Base-by-base conservation (phyloP, 2,888 invertebrate species). In the Platypus cylindrus region DNA sequence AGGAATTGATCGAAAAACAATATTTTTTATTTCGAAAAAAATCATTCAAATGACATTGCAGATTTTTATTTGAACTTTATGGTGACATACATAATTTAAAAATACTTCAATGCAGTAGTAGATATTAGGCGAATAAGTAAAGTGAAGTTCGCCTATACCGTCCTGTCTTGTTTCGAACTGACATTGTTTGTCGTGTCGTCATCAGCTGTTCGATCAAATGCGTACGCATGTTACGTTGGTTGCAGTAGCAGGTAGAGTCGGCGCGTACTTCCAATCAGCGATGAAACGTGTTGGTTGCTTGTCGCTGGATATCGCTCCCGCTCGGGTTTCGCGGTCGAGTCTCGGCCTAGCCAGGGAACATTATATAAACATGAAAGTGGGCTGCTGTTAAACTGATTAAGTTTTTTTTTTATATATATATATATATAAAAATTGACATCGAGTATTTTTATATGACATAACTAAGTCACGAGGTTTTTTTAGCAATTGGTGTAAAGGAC, bases 361-460 rank as follows among this genome's bases (percentile, higher is more conserved):
- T 51, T 52, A 53, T 52, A 52, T 53, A 52, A 54, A 55, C 52
- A 53, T 53, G 49, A 55, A 55, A 56, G 55, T 55, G 50, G 51
- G 51, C 51, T 52, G 53, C 48, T 53, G 53, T 56, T 55, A 55
- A 54, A 54, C 52, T 55, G 55, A 55, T 54, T 54, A 54, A 55
- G 55, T 52, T 53, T 50, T 45, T 49, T 50, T 41, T 35, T 43
- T 41, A 43, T 15, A 22, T 7, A 22, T 22, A 16, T 18, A n/a
- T 14, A 32, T 16, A 17, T 5, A 13, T 5, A 30, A 27, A 48
- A 49, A 46, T 41, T 37, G 38, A 38, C 41, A 30, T 35, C 33
- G 31, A 38, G 51, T 53, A 47, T 52, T 52, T 50, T 53, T 53
- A 51, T 52, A 53, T 55, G 55, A 55, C 52, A 53, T 53, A 53